These are phyloP conservation scores for Nasonovia ribisnigri DNA, from an alignment of 2,888 invertebrate species.

Conservation along the genomic window DNA sequence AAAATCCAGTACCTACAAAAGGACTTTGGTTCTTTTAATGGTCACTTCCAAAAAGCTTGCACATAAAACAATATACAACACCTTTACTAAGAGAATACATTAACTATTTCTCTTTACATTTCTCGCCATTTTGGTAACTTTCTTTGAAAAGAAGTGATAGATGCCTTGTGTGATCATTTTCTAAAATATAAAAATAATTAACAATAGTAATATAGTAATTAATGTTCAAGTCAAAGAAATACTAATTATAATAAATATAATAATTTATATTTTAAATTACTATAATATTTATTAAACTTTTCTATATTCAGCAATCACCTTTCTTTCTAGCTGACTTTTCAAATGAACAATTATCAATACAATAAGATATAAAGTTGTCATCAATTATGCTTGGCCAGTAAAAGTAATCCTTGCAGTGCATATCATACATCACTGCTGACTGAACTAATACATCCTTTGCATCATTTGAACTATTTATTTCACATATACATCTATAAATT, in stretches of 20 bases:
- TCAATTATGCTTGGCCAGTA: constrained; percentile 1
- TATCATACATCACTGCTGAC: too few relatives aligned
- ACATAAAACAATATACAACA: constrained; percentile 11
- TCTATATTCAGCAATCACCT: too few relatives aligned
- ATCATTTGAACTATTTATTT: too few relatives aligned
- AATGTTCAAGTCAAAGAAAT: too few relatives aligned
- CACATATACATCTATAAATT: too few relatives aligned
- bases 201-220: too few relatives aligned
- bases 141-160: neutral
- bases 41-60: constrained; percentile 1
- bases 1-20: constrained; percentile 7
- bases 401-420: neutral
- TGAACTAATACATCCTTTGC: too few relatives aligned
- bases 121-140: constrained; percentile 1
- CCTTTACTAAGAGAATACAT: neutral
- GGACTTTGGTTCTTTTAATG: neutral
- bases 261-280: too few relatives aligned
- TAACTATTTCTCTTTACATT: neutral
- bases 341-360: neutral
- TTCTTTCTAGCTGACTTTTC: too few relatives aligned
- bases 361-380: neutral
- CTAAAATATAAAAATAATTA: neutral
- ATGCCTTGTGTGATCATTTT: constrained; percentile 8
- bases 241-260: too few relatives aligned
- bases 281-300: too few relatives aligned